Conservation (phyloP, 2,113 vertebrate genomes). For the Hyaena hyaena region DNA sequence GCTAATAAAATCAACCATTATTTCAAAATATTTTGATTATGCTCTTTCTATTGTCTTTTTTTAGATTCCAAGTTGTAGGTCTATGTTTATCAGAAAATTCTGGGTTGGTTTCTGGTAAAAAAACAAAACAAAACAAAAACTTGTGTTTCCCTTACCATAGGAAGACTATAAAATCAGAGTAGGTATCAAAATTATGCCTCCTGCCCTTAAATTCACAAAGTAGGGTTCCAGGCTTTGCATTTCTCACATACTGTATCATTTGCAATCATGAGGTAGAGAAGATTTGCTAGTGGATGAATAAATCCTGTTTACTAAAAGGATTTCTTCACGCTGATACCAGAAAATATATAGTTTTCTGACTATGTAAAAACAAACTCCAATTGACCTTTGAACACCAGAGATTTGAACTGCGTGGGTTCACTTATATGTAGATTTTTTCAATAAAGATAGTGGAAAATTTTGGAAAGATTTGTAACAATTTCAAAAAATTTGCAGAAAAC, state of each 20-base stretch:
- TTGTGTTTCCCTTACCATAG: background rate
- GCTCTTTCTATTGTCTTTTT: background rate
- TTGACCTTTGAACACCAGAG: background rate
- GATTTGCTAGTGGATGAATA: background rate
- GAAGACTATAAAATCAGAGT: constrained; percentile 1
- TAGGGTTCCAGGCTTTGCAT: background rate
- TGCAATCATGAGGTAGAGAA: background rate
- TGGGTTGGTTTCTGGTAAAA: background rate
- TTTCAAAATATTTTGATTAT: background rate
- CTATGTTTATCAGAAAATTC: background rate
- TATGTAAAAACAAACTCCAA: background rate
- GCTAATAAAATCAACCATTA: background rate
- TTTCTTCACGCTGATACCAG: background rate
- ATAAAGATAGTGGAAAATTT: background rate
- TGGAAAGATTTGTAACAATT: background rate
- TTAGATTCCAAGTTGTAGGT: background rate
- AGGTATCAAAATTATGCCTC: background rate
- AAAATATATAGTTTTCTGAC: background rate
- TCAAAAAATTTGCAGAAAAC: background rate
- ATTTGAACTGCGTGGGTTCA: background rate
- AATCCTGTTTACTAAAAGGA: background rate
- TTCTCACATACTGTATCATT: background rate
- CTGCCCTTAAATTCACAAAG: constrained; percentile 28
- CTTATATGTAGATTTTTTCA: background rate
- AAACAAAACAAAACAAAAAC: too few species aligned